Evolutionary conservation across 2,888 invertebrate genomes (phyloP), one percentile per base, ranked within the genome.

Genomic region (Lepidocyrtoides sp.): DNA sequence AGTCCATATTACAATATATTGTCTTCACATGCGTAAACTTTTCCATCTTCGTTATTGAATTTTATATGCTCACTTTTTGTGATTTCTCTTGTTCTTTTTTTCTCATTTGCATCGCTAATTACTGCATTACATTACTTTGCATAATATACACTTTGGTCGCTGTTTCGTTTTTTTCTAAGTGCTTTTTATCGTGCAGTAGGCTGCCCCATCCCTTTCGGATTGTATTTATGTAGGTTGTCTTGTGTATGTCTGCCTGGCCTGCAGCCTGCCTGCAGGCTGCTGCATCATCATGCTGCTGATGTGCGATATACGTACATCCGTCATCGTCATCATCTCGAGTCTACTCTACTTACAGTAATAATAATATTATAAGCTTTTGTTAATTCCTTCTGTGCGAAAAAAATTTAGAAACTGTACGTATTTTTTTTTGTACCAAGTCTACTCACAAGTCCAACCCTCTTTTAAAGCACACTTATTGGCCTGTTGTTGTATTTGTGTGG

Each of bases 81-180:
- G 72, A 75, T 75, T 75, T 75, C 72, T 75, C 72, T 75, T 75
- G 44, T 72, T 72, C 44, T 17, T 20, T 44, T 26, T 48, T 75
- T 26, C 48, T 44, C 72, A 48, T 75, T 48, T 75, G 29, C 69
- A 75, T 48, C n/a, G 14, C 14, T 14, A 32, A n/a, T 66, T 32
- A 36, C 17, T 41, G 69, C 41, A 69, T 2, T 44, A 4, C 44
- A n/a, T 48, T 48, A 10, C n/a, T n/a, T n/a, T n/a, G n/a, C n/a
- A n/a, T n/a, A n/a, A n/a, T n/a, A n/a, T n/a, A n/a, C n/a, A n/a
- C n/a, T n/a, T n/a, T n/a, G n/a, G n/a, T n/a, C 10, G 48, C 20
- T 57, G 57, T n/a, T 51, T 51, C 51, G 2, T 57, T 20, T 57
- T 17, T 17, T 57, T 57, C 57, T 57, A 7, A 57, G n/a, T n/a